Base-by-base conservation (phyloP, 2,888 invertebrate genomes). In the Netelia fuscicornis region DNA sequence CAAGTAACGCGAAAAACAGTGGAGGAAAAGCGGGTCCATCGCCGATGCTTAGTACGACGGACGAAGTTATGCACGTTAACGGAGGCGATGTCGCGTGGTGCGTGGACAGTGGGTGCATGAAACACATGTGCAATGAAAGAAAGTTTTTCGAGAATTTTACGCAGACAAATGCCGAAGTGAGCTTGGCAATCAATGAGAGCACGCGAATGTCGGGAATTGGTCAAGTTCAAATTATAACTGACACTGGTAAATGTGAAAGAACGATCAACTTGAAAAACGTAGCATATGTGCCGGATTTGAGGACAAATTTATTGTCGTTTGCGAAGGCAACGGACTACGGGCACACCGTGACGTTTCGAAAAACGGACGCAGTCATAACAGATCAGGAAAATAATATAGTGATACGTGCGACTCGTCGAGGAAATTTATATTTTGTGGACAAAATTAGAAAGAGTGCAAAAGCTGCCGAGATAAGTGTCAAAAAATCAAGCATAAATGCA, bases 31-130 rank as follows among this genome's bases (percentile, higher is more conserved):
- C 17, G 23, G 30, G 44, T 8, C 8, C 48, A 5, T n/a, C 13
- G 17, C 74, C 74, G 82, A 78, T 48, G 25, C 82, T 11, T 74
- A 82, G 20, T 82, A 75, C 48, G 75, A 79, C 78, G 78, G 20
- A 20, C 20, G 20, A 20, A 20, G 1, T 1, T 20, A 1, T 20
- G 20, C 20, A 20, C 20, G 20, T 20, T 0, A 20, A 20, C 20
- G 20, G 0, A 20, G 20, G 20, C 20, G 20, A 20, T 20, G 1
- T 20, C 20, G 20, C 20, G 20, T 1, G 20, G 20, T 20, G 1
- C 20, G 20, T 20, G 20, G 20, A 20, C 20, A 20, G 20, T 20
- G 20, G 20, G 1, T 20, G 20, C 20, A 20, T 1, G 20, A 20
- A 20, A 20, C 20, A 20, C 20, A 20, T 20, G 1, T 20, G 20